Base-by-base conservation (phyloP, 1,140 invertebrate species). In the Thrips palmi region DNA sequence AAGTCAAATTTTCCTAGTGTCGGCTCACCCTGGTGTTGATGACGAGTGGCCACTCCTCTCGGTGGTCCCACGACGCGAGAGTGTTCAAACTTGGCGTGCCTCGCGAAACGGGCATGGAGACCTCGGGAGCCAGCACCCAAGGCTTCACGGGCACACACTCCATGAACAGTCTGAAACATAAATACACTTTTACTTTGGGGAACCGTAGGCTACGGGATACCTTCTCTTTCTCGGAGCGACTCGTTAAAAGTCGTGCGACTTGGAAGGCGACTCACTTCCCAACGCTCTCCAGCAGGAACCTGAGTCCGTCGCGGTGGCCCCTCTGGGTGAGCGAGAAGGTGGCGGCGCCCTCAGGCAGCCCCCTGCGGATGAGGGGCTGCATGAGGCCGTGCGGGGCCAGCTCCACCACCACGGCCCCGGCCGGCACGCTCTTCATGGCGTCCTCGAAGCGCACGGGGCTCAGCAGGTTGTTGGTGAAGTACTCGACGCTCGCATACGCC, bases 71-170 rank as follows among this genome's bases (percentile, higher is more conserved):
- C 40, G 60, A 56, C 14, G 85, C 60, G 0, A 74, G 51, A 11
- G 76, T 66, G 2, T 70, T 67, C 14, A 85, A 60, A 62, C 76
- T 73, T 2, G 77, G 70, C 0, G 80, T 85, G 8, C 70, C 68
- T 23, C 67, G 56, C 7, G 76, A 65, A 2, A 85, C 81, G 4
- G 81, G 81, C 44, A 66, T n/a, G n/a, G n/a, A 81, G 14, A 65
- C 46, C 0, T 80, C 58, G n/a, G 52, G 48, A 3, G 56, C n/a
- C n/a, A n/a, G n/a, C n/a, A n/a, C n/a, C n/a, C n/a, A n/a, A n/a
- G n/a, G n/a, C n/a, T n/a, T n/a, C n/a, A n/a, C n/a, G n/a, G n/a
- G n/a, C n/a, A n/a, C n/a, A n/a, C n/a, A n/a, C n/a, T n/a, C n/a
- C n/a, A n/a, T n/a, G n/a, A n/a, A n/a, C n/a, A n/a, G n/a, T 15